Base-by-base conservation (phyloP, 2,113 vertebrate species). In the Gymnorhina tibicen region DNA sequence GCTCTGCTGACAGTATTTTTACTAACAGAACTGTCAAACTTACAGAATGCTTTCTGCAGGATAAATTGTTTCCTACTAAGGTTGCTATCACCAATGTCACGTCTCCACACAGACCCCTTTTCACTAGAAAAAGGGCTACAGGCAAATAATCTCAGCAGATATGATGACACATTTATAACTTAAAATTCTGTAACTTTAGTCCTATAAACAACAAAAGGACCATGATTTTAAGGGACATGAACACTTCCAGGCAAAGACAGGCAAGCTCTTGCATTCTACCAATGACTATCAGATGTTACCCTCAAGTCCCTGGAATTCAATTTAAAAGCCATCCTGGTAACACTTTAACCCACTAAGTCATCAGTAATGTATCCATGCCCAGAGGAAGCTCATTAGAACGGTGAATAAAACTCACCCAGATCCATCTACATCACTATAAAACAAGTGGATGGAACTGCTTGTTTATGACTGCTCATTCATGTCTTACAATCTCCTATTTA, bases 1-100 rank as follows among this genome's bases (percentile, higher is more conserved):
- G 80, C 63, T 91, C 80, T 86, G 55, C 80, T 95, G 87, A 96
- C 87, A 94, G 46, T 41, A 49, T 77, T 92, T 88, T 92, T 68
- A 76, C 72, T 80, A 94, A 77, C 16, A 62, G 37, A 92, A 70
- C 59, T 77, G 87, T 87, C 84, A 92, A 88, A 88, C 49, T 32
- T 30, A 41, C 16, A 79, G 35, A 85, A 88, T 7, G 22, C 50
- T 89, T 87, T 75, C 62, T 72, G 27, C 74, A 72, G 23, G 33
- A 76, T 50, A 90, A 87, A 68, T 68, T 50, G 28, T 75, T 95
- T 93, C 74, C 62, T 72, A 12, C 75, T 67, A 63, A 78, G 35
- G 56, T 41, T 91, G 47, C 50, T 87, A 74, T 18, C 56, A 74
- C 20, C 52, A 81, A 64, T 33, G 22, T 41, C 52, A 82, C 35